A percentile compares a stretch with the other conserved stretches of the same genome.
Evolutionary conservation across 1,140 invertebrate species (phyloP).

Genomic region (Drosophila sulfurigaster): DNA sequence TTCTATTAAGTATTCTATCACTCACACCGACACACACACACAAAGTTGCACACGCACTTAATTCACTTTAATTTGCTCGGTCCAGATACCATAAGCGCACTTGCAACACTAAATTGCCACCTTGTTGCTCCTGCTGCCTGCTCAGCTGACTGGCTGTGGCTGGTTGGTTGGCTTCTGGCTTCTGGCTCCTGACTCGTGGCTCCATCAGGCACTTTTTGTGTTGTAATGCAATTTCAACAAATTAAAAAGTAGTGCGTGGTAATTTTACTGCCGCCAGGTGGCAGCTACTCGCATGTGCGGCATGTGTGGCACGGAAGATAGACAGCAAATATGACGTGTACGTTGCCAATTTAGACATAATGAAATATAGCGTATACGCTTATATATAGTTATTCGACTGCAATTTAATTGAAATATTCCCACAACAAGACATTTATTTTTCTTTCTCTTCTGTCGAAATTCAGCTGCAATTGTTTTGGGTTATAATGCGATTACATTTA

Average conservation of each 20-base stretch:
- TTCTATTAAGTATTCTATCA: neutral
- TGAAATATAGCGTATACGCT: conserved; percentile 19
- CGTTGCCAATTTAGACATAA: conserved; percentile 33
- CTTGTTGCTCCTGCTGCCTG: neutral
- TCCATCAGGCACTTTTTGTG: conserved; percentile 25
- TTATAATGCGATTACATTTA: too few relatives aligned
- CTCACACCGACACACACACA: neutral
- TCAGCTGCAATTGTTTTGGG: too few relatives aligned
- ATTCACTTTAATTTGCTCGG: conserved; percentile 61
- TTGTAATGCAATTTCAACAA: conserved; percentile 75
- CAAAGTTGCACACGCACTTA: conserved; percentile 32
- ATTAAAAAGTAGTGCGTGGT: conserved; percentile 75
- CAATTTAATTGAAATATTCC: conserved; percentile 28
- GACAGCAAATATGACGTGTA: neutral
- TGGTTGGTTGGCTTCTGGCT: neutral
- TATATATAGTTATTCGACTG: conserved; percentile 14
- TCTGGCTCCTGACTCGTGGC: neutral
- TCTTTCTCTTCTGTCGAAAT: neutral
- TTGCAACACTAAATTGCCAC: conserved; percentile 20
- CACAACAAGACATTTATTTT: neutral
- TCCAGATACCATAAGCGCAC: conserved; percentile 24
- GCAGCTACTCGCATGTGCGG: conserved; percentile 4
- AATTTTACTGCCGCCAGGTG: conserved; percentile 29
- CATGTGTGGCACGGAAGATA: neutral
- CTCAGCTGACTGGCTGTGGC: too few relatives aligned